Evolutionary conservation across 2,888 invertebrate species (phyloP), one percentile per base, ranked within the genome.

Genomic region (Tachina fera): DNA sequence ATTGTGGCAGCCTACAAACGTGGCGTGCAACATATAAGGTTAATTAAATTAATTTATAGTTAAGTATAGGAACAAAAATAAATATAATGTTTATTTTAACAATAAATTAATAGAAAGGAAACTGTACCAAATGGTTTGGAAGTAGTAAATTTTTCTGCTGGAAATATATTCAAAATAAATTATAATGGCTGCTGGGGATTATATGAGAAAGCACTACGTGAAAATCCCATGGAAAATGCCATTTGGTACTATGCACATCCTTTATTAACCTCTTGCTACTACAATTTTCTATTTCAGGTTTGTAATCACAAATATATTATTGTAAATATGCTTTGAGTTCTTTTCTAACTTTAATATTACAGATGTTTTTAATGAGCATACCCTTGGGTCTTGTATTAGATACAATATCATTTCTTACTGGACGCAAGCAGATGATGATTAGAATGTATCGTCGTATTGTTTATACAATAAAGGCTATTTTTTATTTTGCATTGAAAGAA

Each of bases 1-100:
- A 94, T 97, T 9, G 93, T 94, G 0, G 94, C 95, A 0, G 95
- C 95, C 0, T 97, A 96, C 95, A 93, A 95, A 71, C 94, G 95
- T 53, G 96, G 95, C 0, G 93, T 94, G 0, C 86, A 88, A 67
- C 16, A 9, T 5, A 16, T 81, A 10, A 67, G 51, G 84, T 84
- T 58, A 80, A 47, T 22, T 41, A 31, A 39, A 31, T 60, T 2
- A 5, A 3, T 22, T 22, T 22, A 3, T 22, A 22, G 22, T 22
- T 22, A 22, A 22, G 3, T 22, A 22, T 2, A 22, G 1, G 1
- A 22, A 22, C 3, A 22, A 22, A 2, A 22, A 22, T 3, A 2
- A 22, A 22, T 3, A 22, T 22, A 22, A 3, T 22, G 22, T 22
- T 22, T 22, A 22, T 22, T 22, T 22, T 22, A 2, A 3, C 22